A percentile compares a stretch with the other conserved stretches of the same genome.
phyloP scores from a whole-genome alignment of 1,140 invertebrate genomes.

The Hyles vespertilio region DNA sequence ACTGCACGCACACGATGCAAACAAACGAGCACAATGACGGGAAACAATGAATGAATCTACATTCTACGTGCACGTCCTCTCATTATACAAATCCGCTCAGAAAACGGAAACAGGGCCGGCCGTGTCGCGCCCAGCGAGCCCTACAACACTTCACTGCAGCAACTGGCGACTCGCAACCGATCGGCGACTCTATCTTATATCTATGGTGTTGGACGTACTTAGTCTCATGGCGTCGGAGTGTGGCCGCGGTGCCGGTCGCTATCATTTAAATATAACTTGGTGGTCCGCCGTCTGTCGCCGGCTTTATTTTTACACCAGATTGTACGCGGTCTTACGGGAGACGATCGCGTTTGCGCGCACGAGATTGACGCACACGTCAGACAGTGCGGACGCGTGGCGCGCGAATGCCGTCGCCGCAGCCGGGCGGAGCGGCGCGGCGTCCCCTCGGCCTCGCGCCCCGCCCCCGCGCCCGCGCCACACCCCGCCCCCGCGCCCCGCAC shows the following conservation, averaged over 20 bases:
- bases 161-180: neutral
- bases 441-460: conserved; percentile 17
- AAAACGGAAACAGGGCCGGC: conserved; percentile 18
- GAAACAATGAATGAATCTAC: conserved; percentile 46
- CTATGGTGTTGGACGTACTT: conserved; percentile 53
- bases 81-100: conserved; percentile 33
- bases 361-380: conserved; percentile 14
- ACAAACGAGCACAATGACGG: conserved; percentile 39
- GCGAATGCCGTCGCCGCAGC: conserved; percentile 35
- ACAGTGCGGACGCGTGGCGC: conserved; percentile 32
- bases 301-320: conserved; percentile 71
- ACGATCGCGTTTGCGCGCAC: conserved; percentile 26
- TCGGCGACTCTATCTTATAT: too few species aligned
- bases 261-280: conserved; percentile 74
- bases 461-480: conserved; percentile 13
- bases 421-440: conserved; percentile 34
- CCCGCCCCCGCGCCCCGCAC: conserved; percentile 15
- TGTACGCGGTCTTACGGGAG: conserved; percentile 43
- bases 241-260: conserved; percentile 50
- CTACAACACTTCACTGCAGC: too few species aligned
- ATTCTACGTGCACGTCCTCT: conserved; percentile 27
- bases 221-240: conserved; percentile 62
- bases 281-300: conserved; percentile 64
- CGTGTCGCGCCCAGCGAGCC: too few species aligned
- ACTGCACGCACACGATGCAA: neutral